These are phyloP conservation scores for Dusona sp. DNA, from an alignment of 2,888 invertebrate species.

Conservation along the genomic window DNA sequence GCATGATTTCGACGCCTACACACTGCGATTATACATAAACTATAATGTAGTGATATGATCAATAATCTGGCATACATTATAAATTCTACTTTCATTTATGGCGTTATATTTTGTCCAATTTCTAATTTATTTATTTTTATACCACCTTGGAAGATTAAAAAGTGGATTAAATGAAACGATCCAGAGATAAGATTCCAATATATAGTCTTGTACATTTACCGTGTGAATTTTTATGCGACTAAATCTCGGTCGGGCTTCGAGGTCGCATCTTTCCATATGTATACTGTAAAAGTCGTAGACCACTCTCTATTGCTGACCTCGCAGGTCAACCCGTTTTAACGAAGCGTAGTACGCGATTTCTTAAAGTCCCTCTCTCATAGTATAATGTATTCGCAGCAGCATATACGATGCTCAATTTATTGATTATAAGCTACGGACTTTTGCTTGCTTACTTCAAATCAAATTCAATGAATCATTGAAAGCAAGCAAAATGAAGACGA, in stretches of 20 bases:
- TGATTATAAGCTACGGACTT: background rate
- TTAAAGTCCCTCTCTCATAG: slow-evolving; percentile 34
- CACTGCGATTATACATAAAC: slow-evolving; percentile 12
- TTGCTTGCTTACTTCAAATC: background rate
- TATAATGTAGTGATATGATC: slow-evolving; percentile 14
- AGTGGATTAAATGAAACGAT: slow-evolving; percentile 25
- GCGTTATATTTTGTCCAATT: slow-evolving; percentile 45
- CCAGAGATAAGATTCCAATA: slow-evolving; percentile 17
- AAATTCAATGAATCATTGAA: background rate
- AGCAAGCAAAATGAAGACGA: background rate
- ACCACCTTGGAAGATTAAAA: background rate
- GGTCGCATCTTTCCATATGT: slow-evolving; percentile 31
- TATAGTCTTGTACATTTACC: slow-evolving; percentile 21
- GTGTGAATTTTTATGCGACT: slow-evolving; percentile 56
- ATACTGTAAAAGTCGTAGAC: slow-evolving; percentile 32
- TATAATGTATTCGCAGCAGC: slow-evolving; percentile 56
- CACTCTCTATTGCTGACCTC: slow-evolving; percentile 52
- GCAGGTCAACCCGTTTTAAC: slow-evolving; percentile 69
- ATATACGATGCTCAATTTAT: slow-evolving; percentile 32
- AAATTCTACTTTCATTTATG: slow-evolving; percentile 58
- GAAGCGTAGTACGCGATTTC: slow-evolving; percentile 56
- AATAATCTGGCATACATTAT: slow-evolving; percentile 46
- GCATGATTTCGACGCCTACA: slow-evolving; percentile 10
- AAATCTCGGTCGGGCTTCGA: slow-evolving; percentile 48
- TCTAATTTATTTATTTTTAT: slow-evolving; percentile 38